Percentiles rank a stretch among this genome's conserved stretches.
Conservation (phyloP, 2,113 vertebrate species). For the Orientallactaga bullata region DNA sequence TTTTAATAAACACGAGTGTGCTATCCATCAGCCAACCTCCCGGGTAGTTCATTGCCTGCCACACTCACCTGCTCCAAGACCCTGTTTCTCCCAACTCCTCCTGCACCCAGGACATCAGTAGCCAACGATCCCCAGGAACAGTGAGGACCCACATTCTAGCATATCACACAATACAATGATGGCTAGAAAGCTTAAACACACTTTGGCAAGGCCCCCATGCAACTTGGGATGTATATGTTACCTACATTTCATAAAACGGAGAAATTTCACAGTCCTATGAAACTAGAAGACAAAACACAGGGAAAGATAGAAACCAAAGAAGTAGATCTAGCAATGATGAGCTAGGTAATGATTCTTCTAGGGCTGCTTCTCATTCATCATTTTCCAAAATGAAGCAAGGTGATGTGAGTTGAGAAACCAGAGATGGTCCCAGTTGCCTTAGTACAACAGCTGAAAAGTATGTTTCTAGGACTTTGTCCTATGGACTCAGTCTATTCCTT, state of each 20-base stretch:
- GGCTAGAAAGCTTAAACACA: background rate
- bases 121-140: too few relatives aligned
- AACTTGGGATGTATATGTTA: background rate
- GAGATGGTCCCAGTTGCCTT: background rate
- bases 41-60: too few relatives aligned
- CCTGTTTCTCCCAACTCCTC: too few relatives aligned
- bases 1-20: too few relatives aligned
- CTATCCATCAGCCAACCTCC: too few relatives aligned
- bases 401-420: background rate
- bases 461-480: background rate
- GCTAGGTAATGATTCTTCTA: background rate
- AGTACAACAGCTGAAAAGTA: background rate
- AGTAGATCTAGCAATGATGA: background rate
- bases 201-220: background rate
- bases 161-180: background rate
- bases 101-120: too few relatives aligned
- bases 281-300: background rate
- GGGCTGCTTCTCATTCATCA: background rate
- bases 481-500: background rate
- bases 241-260: background rate
- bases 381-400: background rate
- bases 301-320: background rate
- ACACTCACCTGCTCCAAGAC: too few relatives aligned
- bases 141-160: too few relatives aligned
- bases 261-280: background rate